These are phyloP conservation scores for Agrilus cyanescens DNA, from an alignment of 2,888 invertebrate genomes.

Conservation along the genomic window DNA sequence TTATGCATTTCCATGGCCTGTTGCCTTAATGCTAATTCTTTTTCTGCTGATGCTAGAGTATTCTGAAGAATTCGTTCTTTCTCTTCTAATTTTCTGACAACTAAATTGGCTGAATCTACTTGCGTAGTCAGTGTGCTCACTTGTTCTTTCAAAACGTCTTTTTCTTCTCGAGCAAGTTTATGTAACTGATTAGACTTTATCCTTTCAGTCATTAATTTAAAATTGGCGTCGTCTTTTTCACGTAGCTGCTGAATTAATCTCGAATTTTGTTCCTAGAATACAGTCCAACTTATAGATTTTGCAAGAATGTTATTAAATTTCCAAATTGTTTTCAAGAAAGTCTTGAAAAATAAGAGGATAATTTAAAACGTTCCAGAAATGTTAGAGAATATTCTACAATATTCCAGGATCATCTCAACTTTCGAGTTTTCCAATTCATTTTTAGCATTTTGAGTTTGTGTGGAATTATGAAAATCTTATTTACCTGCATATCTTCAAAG, in stretches of 20 bases:
- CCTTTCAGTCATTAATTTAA: constrained; percentile 95
- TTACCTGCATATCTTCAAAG: constrained; percentile 91
- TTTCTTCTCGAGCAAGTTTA: constrained; percentile 87
- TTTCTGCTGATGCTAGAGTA: constrained; percentile 85
- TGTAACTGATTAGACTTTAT: constrained; percentile 93
- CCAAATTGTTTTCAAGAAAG: neutral
- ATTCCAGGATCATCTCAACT: neutral
- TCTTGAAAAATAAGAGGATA: neutral
- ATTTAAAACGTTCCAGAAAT: neutral
- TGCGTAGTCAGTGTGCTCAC: constrained; percentile 40
- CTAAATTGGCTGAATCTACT: constrained; percentile 89
- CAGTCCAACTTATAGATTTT: neutral
- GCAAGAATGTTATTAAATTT: neutral
- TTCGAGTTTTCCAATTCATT: neutral
- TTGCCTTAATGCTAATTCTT: constrained; percentile 82
- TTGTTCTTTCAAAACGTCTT: constrained; percentile 85
- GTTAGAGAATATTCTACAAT: no score
- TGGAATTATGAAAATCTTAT: no score
- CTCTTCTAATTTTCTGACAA: constrained; percentile 88
- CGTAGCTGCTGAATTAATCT: constrained; percentile 86
- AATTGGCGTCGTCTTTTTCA: constrained; percentile 97
- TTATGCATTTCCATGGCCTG: constrained; percentile 98
- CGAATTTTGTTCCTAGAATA: constrained; percentile 72
- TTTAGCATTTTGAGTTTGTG: constrained; percentile 2
- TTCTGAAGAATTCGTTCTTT: constrained; percentile 89